Conservation (phyloP, 2,797 vertebrate genomes). For the Schizopygopsis malacanthus region DNA sequence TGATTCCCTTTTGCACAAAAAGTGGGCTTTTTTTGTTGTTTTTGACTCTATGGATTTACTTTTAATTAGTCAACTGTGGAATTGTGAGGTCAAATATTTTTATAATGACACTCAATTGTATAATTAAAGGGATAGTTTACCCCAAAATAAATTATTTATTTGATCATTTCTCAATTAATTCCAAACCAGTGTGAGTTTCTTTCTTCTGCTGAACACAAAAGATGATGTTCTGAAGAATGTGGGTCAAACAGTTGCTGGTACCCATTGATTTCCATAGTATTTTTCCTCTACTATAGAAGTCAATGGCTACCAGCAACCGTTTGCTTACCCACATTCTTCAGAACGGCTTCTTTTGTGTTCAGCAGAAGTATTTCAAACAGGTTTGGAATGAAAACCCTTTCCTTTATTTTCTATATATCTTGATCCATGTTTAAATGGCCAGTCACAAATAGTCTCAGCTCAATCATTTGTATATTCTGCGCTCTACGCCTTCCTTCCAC, state of each 20-base stretch:
- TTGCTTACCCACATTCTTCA: neutral
- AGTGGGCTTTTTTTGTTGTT: neutral
- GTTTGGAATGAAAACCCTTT: neutral
- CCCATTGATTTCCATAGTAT: neutral
- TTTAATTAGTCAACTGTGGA: neutral
- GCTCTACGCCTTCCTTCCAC: neutral
- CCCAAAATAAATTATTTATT: neutral
- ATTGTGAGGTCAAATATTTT: neutral
- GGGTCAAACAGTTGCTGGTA: neutral
- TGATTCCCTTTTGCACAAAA: neutral
- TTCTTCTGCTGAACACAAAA: neutral
- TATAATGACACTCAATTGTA: neutral
- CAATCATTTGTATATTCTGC: neutral
- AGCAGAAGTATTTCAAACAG: neutral
- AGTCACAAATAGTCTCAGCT: neutral
- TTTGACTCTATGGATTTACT: no score
- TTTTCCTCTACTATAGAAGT: neutral
- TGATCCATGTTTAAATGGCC: neutral
- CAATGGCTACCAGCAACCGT: neutral
- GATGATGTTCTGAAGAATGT: neutral
- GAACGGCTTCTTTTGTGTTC: neutral
- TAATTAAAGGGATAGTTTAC: neutral
- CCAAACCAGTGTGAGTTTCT: neutral
- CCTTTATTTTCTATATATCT: neutral
- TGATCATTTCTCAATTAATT: neutral